Percentiles rank a stretch among this genome's conserved stretches.
Conservation (phyloP, 2,113 vertebrate genomes). For the Platysternon megacephalum region DNA sequence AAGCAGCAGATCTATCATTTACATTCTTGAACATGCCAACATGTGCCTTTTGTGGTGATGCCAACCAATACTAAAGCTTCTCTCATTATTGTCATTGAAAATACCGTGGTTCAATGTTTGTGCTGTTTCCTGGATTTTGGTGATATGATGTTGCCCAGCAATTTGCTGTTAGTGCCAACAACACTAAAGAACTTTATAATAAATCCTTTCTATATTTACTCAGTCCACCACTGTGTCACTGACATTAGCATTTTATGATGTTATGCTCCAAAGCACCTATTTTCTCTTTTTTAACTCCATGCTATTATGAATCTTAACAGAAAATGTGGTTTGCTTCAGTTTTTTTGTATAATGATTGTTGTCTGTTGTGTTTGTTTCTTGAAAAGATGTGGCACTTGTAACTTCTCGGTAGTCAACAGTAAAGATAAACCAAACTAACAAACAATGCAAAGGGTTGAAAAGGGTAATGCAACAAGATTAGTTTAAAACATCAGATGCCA, state of each 20-base stretch:
- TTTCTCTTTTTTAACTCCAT: slow-evolving; percentile 69
- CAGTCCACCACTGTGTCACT: slow-evolving; percentile 72
- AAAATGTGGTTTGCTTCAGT: slow-evolving; percentile 44
- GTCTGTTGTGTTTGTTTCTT: slow-evolving; percentile 16
- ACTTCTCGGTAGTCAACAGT: not conserved
- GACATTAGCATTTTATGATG: slow-evolving; percentile 79
- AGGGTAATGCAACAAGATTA: not conserved
- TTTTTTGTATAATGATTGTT: not conserved
- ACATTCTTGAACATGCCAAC: slow-evolving; percentile 78
- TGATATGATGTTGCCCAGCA: slow-evolving; percentile 72
- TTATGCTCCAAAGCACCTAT: slow-evolving; percentile 75
- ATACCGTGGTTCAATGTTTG: slow-evolving; percentile 74
- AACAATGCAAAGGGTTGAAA: slow-evolving; percentile 43
- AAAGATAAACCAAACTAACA: slow-evolving; percentile 51
- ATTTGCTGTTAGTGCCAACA: slow-evolving; percentile 68
- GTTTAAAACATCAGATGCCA: slow-evolving; percentile 37
- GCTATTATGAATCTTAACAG: slow-evolving; percentile 54
- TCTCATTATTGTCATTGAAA: slow-evolving; percentile 76
- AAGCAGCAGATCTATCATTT: slow-evolving; percentile 80
- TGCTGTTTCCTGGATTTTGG: slow-evolving; percentile 76
- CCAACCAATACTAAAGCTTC: slow-evolving; percentile 74
- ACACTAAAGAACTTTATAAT: slow-evolving; percentile 71
- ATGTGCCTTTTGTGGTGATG: slow-evolving; percentile 75
- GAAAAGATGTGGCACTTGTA: not conserved
- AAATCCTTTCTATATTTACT: slow-evolving; percentile 81